A percentile compares a stretch with the other conserved stretches of the same genome.
Conservation (phyloP, 2,888 invertebrate genomes). For the Meta bourneti region DNA sequence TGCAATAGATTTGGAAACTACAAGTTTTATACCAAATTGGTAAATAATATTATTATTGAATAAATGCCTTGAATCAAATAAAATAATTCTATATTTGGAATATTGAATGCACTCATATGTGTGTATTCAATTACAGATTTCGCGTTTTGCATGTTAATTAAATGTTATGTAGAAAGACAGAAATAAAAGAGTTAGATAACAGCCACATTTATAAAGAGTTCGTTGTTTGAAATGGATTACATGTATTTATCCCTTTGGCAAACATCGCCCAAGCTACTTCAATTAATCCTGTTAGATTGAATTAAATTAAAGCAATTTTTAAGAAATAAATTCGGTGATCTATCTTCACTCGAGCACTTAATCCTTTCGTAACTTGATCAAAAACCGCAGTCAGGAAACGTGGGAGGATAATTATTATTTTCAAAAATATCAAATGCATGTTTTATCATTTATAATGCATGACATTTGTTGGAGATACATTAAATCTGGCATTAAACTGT, state of each 20-base stretch:
- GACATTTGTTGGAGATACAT: too few relatives aligned
- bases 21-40: too few relatives aligned
- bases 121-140: neutral
- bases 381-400: neutral
- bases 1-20: too few relatives aligned
- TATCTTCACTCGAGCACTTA: neutral
- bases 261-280: too few relatives aligned
- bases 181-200: neutral
- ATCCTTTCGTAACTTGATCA: neutral
- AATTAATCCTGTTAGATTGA: too few relatives aligned
- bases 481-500: too few relatives aligned
- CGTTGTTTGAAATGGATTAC: neutral
- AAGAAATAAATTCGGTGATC: neutral
- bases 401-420: neutral
- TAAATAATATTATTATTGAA: too few relatives aligned
- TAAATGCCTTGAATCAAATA: too few relatives aligned
- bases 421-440: neutral
- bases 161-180: neutral
- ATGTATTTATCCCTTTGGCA: too few relatives aligned
- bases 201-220: neutral
- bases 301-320: neutral
- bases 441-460: neutral
- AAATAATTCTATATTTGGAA: too few relatives aligned
- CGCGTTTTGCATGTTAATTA: neutral
- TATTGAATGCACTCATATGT: too few relatives aligned